Evolutionary conservation across 2,888 invertebrate genomes (phyloP), one percentile per base, ranked within the genome.

Genomic region (Scaptomyza polygonia): DNA sequence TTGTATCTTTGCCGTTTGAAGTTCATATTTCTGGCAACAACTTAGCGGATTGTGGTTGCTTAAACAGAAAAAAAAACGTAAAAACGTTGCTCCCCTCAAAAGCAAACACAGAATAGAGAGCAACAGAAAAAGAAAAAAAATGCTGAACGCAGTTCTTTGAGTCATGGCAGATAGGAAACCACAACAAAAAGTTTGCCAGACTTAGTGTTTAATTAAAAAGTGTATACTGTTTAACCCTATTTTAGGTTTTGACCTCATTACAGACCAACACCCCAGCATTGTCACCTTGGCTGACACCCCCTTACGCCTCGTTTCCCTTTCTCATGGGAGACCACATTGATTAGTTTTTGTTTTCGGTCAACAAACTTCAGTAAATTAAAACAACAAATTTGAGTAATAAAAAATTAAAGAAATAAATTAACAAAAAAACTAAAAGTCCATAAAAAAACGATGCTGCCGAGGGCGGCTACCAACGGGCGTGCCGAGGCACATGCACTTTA

Each of bases 301-400:
- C 9, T 5, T 8, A 11, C 21, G 14, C 21, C 42, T 39, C 36
- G 18, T 3, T 8, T n/a, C 16, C 42, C 12, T n/a, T n/a, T 12
- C 18, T 21, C 47, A 21, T 16, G 29, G 51, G 47, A 61, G 32
- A 43, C 45, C 49, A 53, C 77, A 81, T 82, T 82, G 84, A 82
- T 82, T 83, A 83, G 82, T 82, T 82, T 82, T 79, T 82, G 81
- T 79, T 83, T 80, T 80, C 80, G 85, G 79, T 80, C 85, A 84
- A 83, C 83, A 79, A 81, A 83, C 86, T 84, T 83, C 72, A 71
- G 76, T 86, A 86, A 83, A 86, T 86, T 83, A 79, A 82, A 86
- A 86, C 84, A 84, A 84, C 83, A 83, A 84, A 86, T 86, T 81
- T 86, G 81, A 83, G 81, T 77, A 76, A 84, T 77, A 76, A 84